phyloP scores from a whole-genome alignment of 30 jellyfish, hydroid and myxozoan species.

The Sanderia malayensis region DNA sequence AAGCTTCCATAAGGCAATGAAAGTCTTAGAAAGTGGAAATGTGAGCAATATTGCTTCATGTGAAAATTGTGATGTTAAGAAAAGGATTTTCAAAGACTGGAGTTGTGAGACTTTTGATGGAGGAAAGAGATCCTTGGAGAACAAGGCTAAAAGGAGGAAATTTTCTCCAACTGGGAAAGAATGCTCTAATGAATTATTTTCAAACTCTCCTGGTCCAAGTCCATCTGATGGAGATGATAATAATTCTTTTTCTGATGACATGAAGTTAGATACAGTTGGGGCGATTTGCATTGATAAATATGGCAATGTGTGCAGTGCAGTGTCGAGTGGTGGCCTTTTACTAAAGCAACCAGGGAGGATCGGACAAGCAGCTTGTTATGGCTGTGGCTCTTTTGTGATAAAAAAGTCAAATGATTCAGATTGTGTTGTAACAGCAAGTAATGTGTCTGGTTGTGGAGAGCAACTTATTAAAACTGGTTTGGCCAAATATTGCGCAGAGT shows the following conservation, averaged over 20 bases:
- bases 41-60: neutral
- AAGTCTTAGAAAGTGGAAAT: neutral
- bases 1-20: constrained; percentile 18
- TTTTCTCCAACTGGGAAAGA: neutral
- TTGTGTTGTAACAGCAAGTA: constrained; percentile 26
- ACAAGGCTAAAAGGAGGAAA: neutral
- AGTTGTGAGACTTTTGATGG: neutral
- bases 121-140: neutral
- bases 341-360: constrained; percentile 81
- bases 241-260: too few species aligned
- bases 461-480: constrained; percentile 58
- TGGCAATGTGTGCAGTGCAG: constrained; percentile 72
- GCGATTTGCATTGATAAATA: constrained; percentile 68
- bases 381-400: constrained; percentile 79
- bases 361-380: constrained; percentile 82
- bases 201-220: too few species aligned
- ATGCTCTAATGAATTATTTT: too few species aligned
- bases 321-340: constrained; percentile 86
- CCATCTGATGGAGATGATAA: too few species aligned
- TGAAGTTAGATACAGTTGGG: constrained; percentile 71
- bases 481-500: constrained; percentile 61
- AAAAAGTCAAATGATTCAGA: neutral
- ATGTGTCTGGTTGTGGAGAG: constrained; percentile 90
- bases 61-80: neutral
- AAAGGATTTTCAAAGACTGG: neutral